A percentile compares a stretch with the other conserved stretches of the same genome.
These are phyloP conservation scores for Hassar affinis DNA, from an alignment of 2,113 vertebrate species.

Conservation along the genomic window DNA sequence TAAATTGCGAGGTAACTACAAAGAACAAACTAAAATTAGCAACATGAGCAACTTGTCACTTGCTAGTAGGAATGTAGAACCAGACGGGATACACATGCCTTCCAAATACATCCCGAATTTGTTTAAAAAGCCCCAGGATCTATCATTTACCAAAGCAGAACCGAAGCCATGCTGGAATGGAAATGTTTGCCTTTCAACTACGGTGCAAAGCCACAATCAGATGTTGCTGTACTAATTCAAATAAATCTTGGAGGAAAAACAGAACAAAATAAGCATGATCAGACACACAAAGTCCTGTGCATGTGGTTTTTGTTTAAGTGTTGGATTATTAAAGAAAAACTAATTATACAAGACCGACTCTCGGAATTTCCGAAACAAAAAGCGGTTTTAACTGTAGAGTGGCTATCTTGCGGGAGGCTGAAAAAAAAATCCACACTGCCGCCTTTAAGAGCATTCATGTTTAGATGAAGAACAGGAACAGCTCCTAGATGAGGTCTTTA, in stretches of 20 bases:
- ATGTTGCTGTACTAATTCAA: slow-evolving; percentile 58
- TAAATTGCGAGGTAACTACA: neutral
- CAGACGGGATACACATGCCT: neutral
- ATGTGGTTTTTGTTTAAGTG: slow-evolving; percentile 52
- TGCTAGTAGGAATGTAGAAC: neutral
- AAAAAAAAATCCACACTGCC: neutral
- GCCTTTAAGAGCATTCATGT: neutral
- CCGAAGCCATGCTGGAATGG: slow-evolving; percentile 33
- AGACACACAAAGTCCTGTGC: slow-evolving; percentile 34
- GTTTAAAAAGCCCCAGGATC: neutral
- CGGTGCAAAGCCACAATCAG: slow-evolving; percentile 51
- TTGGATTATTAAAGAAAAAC: slow-evolving; percentile 12
- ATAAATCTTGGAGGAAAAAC: slow-evolving; percentile 53
- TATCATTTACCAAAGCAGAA: slow-evolving; percentile 41
- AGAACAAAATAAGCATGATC: slow-evolving; percentile 38
- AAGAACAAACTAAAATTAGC: neutral
- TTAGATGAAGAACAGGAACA: slow-evolving; percentile 10
- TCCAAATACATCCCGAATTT: slow-evolving; percentile 31
- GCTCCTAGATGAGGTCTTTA: slow-evolving; percentile 62
- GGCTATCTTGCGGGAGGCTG: neutral
- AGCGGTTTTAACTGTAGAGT: neutral
- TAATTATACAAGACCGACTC: slow-evolving; percentile 9
- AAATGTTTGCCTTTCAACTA: slow-evolving; percentile 50
- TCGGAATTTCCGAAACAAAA: slow-evolving; percentile 9
- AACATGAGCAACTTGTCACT: neutral